Evolutionary conservation across 2,888 invertebrate genomes (phyloP), one percentile per base, ranked within the genome.

Genomic region (Leucania comma): DNA sequence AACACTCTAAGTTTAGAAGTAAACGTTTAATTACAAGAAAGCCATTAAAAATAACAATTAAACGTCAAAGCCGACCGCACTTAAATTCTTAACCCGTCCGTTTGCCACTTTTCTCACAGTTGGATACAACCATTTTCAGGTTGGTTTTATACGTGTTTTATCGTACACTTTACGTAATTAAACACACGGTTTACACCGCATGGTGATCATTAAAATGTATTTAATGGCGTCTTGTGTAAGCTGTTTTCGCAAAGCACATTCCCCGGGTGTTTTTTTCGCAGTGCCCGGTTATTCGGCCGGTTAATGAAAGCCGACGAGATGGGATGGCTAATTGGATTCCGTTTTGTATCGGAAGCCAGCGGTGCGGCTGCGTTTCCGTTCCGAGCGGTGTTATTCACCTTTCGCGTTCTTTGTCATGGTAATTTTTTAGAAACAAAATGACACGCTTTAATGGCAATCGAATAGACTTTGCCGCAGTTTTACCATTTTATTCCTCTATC

Each of bases 281-380:
- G 86, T 88, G 90, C 90, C 89, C 88, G 89, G 87, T 90, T 88
- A 90, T 91, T 90, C 89, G 90, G 88, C 82, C 89, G 85, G 87
- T 89, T 92, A 93, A 92, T 93, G 91, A 92, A 93, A 92, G 90
- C 89, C 87, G 87, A 83, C 88, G 91, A 91, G 92, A 91, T 93
- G 91, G 89, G 90, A 90, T 89, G 88, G 91, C 90, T 94, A 94
- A 94, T 94, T 94, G 95, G 94, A 93, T 93, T 92, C 91, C 89
- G 91, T 92, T 93, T 92, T 90, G 93, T 92, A 91, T 92, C 90
- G 91, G 91, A 90, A 91, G 89, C 89, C 89, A 88, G 87, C 84
- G 83, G 85, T 82, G 83, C 86, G 87, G 87, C 83, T 88, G 84
- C 87, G 90, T 91, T 91, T 90, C 88, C 89, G 86, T 79, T 86